Conservation (phyloP, 1,140 invertebrate species). For the Eumaeus atala region DNA sequence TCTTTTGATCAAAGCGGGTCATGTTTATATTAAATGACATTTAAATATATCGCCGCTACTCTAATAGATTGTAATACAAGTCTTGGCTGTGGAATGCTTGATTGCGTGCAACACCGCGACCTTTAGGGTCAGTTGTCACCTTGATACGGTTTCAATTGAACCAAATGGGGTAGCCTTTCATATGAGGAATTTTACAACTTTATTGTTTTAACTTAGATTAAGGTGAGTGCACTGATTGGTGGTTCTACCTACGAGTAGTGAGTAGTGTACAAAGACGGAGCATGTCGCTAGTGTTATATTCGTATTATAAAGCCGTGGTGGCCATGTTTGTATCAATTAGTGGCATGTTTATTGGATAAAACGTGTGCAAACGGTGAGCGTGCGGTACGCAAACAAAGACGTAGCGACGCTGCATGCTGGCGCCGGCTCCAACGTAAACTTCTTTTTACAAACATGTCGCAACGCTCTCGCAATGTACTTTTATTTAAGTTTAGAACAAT, state of each 20-base stretch:
- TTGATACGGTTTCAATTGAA: slow-evolving; percentile 12
- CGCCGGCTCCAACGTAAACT: slow-evolving; percentile 27
- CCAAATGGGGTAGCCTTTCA: neutral
- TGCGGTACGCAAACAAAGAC: slow-evolving; percentile 55
- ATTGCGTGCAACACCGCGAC: slow-evolving; percentile 18
- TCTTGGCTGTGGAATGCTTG: slow-evolving; percentile 24
- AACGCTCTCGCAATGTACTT: too few species aligned
- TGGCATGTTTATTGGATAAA: slow-evolving; percentile 48
- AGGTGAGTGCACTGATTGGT: too few species aligned
- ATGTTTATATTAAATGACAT: slow-evolving; percentile 39
- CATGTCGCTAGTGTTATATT: too few species aligned
- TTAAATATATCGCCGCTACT: slow-evolving; percentile 39
- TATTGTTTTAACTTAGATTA: too few species aligned
- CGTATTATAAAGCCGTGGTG: neutral
- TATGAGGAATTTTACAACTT: neutral
- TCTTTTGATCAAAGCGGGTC: slow-evolving; percentile 50
- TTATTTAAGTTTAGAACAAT: too few species aligned
- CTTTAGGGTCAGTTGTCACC: slow-evolving; percentile 23
- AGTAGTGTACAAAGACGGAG: too few species aligned
- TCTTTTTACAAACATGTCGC: slow-evolving; percentile 22
- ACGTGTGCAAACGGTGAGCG: slow-evolving; percentile 64
- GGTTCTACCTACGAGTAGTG: too few species aligned
- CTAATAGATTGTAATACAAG: slow-evolving; percentile 31
- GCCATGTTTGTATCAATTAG: slow-evolving; percentile 24
- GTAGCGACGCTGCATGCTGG: slow-evolving; percentile 48